Evolutionary conservation across 2,888 invertebrate species (phyloP), one percentile per base, ranked within the genome.

Genomic region (Caenorhabditis doughertyi): DNA sequence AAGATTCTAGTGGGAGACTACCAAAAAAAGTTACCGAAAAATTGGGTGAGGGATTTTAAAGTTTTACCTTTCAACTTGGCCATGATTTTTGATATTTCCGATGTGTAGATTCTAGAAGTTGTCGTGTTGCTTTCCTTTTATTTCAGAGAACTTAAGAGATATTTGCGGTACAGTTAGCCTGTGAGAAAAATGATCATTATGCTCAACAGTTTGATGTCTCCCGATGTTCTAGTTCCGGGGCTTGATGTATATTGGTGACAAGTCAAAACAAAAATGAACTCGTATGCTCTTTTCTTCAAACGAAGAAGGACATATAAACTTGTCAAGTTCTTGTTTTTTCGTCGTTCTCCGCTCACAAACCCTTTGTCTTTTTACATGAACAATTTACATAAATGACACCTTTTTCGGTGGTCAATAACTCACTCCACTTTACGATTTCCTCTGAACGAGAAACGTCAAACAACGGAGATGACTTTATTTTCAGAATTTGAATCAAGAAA

Each of bases 391-490:
- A 62, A 39, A 21, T 35, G 56, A 29, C 32, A 55, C 71, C 47
- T 18, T 13, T 47, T 18, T 1, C n/a, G 32, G 39, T 13, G 47
- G 18, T n/a, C 44, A 47, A 47, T 47, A 47, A 47, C 18, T 47
- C 32, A 58, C 56, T 58, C 56, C 25, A 60, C 60, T 60, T 60
- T 39, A 32, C 62, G 32, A 60, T 58, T 58, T 58, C 16, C 8
- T 51, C n/a, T 49, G 29, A n/a, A 56, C 16, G 13, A 35, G 62
- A 65, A 32, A 49, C 64, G 62, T 58, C 76, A 76, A 76, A 76
- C 76, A 76, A 76, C 76, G 67, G 58, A 49, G 60, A 76, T 76
- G 67, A 53, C 76, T 76, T 76, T 68, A 76, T 74, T 74, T 44
- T 58, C 9, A 42, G 60, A 56, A 56, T 47, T 35, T 39, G 13